Evolutionary conservation across 2,113 vertebrate genomes (phyloP), one percentile per base, ranked within the genome.

Genomic region (Ciconia boyciana): DNA sequence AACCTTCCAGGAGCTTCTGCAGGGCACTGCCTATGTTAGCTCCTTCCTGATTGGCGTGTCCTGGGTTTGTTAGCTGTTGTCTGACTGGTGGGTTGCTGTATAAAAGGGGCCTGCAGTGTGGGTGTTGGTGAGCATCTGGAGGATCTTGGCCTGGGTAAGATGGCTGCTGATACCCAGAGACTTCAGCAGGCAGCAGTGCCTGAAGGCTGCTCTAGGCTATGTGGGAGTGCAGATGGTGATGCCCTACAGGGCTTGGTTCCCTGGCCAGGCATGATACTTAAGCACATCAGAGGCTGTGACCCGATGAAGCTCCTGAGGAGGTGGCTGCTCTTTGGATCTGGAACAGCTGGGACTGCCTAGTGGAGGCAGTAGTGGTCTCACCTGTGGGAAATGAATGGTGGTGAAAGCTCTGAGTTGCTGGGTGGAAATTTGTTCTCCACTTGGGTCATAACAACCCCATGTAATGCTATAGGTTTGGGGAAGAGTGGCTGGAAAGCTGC

Each of bases 111-210:
- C 19, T n/a, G 20, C 16, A 13, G 20, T 4, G 9, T 2, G 5
- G 17, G 16, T 2, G 13, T 4, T 46, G 14, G 25, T 54, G 28
- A 57, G 22, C 3, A 26, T 51, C 7, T 32, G 29, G 12, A 68
- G 13, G 4, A 4, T 25, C 7, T 57, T 7, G 4, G 1, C 3
- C 6, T 25, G 29, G 7, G 13, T 41, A 21, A 9, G 20, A 12
- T 31, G n/a, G 62, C 8, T 29, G 17, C 11, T 18, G 24, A 14
- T 13, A 29, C 1, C 8, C 19, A 20, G 17, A 26, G 19, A 31
- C 11, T n/a, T 52, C 24, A 65, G 32, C 16, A 74, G 24, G 22
- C 2, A 41, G 20, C 6, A 70, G 28, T 21, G 14, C 7, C 16
- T 62, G 28, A 5, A 52, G 16, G 13, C 32, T 86, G 21, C 36